Percentiles rank a stretch among this genome's conserved stretches.
These are phyloP conservation scores for Dicerorhinus sumatrensis DNA, from an alignment of 2,113 vertebrate genomes.

Conservation along the genomic window DNA sequence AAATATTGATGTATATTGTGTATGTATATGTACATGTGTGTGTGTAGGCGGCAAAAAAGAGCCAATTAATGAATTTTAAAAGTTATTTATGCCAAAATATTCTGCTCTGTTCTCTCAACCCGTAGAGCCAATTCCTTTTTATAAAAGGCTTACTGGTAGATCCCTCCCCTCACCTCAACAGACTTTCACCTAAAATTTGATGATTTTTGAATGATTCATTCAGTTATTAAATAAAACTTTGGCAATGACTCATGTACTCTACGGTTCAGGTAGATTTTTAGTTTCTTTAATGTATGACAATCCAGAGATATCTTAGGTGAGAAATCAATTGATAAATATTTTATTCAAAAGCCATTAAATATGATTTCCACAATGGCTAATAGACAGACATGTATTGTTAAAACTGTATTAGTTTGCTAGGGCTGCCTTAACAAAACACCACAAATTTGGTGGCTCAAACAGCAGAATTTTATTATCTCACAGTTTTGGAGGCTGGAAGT, in stretches of 20 bases:
- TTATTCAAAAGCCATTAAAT: conserved; percentile 15
- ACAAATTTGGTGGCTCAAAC: not conserved
- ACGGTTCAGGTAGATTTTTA: not conserved
- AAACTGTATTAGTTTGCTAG: not conserved
- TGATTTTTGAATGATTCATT: not conserved
- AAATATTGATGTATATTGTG: not conserved
- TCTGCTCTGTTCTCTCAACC: not conserved
- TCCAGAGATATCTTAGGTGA: not conserved
- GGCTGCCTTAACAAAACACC: not conserved
- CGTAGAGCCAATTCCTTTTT: not conserved
- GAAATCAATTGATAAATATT: not conserved
- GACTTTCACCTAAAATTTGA: not conserved
- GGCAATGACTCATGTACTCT: not conserved
- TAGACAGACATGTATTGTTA: not conserved
- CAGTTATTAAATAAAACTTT: conserved; percentile 39
- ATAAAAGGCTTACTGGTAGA: not conserved
- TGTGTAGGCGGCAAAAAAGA: not conserved
- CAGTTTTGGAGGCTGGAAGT: not conserved
- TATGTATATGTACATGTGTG: not conserved
- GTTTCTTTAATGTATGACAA: not conserved
- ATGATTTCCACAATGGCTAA: not conserved
- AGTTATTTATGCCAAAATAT: conserved; percentile 12
- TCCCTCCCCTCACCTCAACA: not conserved
- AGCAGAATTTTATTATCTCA: not conserved
- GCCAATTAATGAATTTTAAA: not conserved